Evolutionary conservation across 2,113 vertebrate species (phyloP), one percentile per base, ranked within the genome.

Genomic region (Archocentrus centrarchus): DNA sequence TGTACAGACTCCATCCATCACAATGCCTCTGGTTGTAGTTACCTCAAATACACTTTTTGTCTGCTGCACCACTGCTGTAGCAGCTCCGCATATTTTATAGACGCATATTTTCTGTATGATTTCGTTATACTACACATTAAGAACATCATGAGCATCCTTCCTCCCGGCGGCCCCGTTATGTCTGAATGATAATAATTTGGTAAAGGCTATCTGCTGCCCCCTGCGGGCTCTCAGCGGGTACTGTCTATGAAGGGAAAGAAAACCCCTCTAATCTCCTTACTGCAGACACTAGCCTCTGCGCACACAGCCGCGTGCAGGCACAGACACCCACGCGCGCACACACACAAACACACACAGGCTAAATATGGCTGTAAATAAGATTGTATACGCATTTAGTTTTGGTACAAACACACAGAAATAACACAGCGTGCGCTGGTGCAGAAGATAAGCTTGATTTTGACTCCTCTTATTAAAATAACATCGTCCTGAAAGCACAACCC

Each of bases 121-220:
- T 75, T 47, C 32, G 75, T 22, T 59, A 50, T 63, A 83, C 57
- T 58, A 61, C 30, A 50, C 17, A 73, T 17, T 17, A 2, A 39
- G 59, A 62, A 20, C 81, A 88, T 50, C 47, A 59, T 41, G 77
- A 61, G 9, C 35, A 68, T 60, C 35, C 30, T 63, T 39, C 20
- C 20, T 39, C 55, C 84, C 75, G 35, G 55, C 14, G 59, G 88
- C 86, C 62, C 61, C 5, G 24, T 59, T 35, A 20, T n/a, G 70
- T 55, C 82, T 79, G 68, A 27, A 32, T 24, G 66, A 68, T 73
- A 64, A 81, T 75, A 39, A 75, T 53, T 75, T 60, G 58, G 22
- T 73, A n/a, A n/a, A 32, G 2, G 59, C 41, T 84, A 50, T 93
- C 85, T 94, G 83, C 84, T 82, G 92, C 93, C 94, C 89, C 88